Evolutionary conservation across 2,113 vertebrate genomes (phyloP), one percentile per base, ranked within the genome.

Genomic region (Galeopterus variegatus): DNA sequence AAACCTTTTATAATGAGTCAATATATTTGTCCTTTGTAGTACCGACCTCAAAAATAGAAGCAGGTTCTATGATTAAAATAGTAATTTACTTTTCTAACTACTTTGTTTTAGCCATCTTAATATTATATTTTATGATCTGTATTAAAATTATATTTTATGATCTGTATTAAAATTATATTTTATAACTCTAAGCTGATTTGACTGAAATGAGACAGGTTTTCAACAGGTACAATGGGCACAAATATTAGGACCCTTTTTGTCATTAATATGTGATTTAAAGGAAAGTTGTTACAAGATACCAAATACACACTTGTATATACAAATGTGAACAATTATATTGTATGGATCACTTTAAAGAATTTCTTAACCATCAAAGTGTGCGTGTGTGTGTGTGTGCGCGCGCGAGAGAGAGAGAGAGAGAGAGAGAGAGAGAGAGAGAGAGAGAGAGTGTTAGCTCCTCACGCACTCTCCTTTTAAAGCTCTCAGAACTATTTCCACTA

Each of bases 11-110:
- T 94, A 82, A 87, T 81, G 9, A 76, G 4, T 92, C 36, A 72
- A 11, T 89, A 3, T 93, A 79, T 93, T 96, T 97, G 90, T 79
- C 5, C 28, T 95, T 96, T 93, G 60, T 90, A 92, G 70, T 33
- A 56, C 60, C 48, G 52, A 90, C 48, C 31, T 96, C 31, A 87
- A 56, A 94, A 95, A 73, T 50, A 75, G n/a, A 90, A 94, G 80
- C 41, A 95, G n/a, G 72, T 90, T 90, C 41, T 93, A 50, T 9
- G 48, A 70, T 45, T 92, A 69, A 90, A 67, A 41, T 65, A 81
- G 21, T 62, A 56, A 50, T 45, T 52, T 76, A 80, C 4, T 95
- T 96, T 90, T 83, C n/a, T 45, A 72, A 64, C 17, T 26, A 41
- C 36, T 87, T n/a, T 70, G 14, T 88, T 96, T 96, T 28, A 26